A percentile compares a stretch with the other conserved stretches of the same genome.
Evolutionary conservation across 2,888 invertebrate genomes (phyloP).

Genomic region (Diaprepes abbreviatus): DNA sequence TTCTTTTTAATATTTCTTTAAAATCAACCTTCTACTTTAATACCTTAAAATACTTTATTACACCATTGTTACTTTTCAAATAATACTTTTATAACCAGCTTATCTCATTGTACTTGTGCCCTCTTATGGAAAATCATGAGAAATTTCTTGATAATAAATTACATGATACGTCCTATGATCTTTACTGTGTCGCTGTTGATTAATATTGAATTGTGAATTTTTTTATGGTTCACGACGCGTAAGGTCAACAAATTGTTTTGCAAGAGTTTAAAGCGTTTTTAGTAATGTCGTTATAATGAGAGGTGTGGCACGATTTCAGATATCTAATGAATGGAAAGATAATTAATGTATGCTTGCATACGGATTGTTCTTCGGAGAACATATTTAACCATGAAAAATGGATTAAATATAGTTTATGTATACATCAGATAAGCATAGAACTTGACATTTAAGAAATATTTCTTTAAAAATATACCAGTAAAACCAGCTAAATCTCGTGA

Average conservation of each 20-base stretch:
- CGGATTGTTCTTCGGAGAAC: no score
- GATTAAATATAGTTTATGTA: no score
- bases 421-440: no score
- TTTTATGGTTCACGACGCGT: slow-evolving; percentile 1
- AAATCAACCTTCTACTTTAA: neutral
- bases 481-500: no score
- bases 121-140: slow-evolving; percentile 32
- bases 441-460: no score
- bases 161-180: slow-evolving; percentile 2
- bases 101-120: slow-evolving; percentile 10
- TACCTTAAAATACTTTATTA: neutral
- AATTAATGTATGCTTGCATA: neutral
- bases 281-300: slow-evolving; percentile 4
- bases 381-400: no score
- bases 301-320: slow-evolving; percentile 6
- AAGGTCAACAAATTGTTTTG: slow-evolving; percentile 26
- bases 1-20: neutral
- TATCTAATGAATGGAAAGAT: neutral
- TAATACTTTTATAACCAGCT: neutral
- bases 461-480: no score
- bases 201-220: slow-evolving; percentile 5
- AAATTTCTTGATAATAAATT: slow-evolving; percentile 6
- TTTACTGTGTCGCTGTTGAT: neutral
- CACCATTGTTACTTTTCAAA: neutral
- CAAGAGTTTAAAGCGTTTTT: slow-evolving; percentile 9